A percentile compares a stretch with the other conserved stretches of the same genome.
phyloP scores from a whole-genome alignment of 2,113 vertebrate genomes.

The Echinops telfairi region DNA sequence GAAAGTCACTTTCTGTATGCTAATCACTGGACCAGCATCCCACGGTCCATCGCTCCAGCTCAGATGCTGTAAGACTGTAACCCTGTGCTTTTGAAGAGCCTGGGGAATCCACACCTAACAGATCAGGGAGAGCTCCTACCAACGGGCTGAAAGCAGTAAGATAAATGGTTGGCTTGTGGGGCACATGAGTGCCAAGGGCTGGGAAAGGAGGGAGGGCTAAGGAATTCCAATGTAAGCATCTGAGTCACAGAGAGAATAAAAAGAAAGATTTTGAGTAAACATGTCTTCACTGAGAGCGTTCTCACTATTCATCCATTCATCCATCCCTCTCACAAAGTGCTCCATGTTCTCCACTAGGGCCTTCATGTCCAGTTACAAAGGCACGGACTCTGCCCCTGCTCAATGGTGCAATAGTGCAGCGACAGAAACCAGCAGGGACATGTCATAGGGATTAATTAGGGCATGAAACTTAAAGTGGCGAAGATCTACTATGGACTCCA shows the following conservation, averaged over 20 bases:
- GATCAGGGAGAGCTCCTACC: background rate
- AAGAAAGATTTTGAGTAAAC: background rate
- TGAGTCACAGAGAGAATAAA: slow-evolving; percentile 4
- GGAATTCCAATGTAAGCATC: background rate
- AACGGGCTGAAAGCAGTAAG: background rate
- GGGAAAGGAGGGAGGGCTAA: background rate
- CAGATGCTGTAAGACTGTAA: background rate
- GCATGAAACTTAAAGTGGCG: background rate
- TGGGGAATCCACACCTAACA: background rate
- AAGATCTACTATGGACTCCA: background rate
- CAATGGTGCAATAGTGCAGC: background rate
- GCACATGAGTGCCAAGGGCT: background rate
- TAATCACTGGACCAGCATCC: background rate
- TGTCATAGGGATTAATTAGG: background rate
- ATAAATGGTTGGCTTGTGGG: background rate
- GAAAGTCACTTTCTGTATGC: background rate
- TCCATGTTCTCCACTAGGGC: background rate
- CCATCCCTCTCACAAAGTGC: background rate
- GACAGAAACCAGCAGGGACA: background rate
- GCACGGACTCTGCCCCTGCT: background rate
- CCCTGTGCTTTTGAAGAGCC: background rate
- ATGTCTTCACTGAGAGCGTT: background rate
- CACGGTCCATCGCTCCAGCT: background rate
- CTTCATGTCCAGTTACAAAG: background rate
- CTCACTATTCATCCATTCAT: background rate